A percentile compares a stretch with the other conserved stretches of the same genome.
These are phyloP conservation scores for Gallinago jamesoni DNA, from an alignment of 2,113 vertebrate genomes.

Conservation along the genomic window DNA sequence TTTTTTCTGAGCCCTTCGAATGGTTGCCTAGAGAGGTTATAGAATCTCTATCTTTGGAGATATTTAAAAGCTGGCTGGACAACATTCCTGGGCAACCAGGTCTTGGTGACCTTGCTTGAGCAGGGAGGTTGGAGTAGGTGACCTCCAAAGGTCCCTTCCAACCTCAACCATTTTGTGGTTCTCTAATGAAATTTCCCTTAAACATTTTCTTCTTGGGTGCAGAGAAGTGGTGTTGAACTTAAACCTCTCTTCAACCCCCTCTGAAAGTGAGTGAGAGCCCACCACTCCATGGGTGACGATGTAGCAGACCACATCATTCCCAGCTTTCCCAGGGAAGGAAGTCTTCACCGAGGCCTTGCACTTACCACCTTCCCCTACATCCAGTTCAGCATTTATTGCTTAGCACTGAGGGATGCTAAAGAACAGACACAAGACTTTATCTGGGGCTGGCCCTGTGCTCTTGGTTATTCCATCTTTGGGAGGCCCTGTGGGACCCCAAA, in stretches of 20 bases:
- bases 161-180: background rate
- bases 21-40: background rate
- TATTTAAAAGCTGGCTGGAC: background rate
- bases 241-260: background rate
- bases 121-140: background rate
- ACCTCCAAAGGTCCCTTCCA: background rate
- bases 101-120: background rate
- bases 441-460: background rate
- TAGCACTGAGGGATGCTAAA: background rate
- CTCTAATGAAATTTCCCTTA: background rate
- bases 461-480: background rate
- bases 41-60: background rate
- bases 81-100: background rate
- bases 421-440: background rate
- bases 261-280: background rate
- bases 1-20: background rate
- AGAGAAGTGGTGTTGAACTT: background rate
- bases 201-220: background rate
- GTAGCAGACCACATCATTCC: background rate
- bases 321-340: background rate
- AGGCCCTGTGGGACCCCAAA: background rate
- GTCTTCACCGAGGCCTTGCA: background rate
- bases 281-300: background rate
- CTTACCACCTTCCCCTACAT: background rate
- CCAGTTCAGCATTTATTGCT: background rate